Evolutionary conservation across 2,888 invertebrate species (phyloP).

Genomic region (Polylopha cassiicola): DNA sequence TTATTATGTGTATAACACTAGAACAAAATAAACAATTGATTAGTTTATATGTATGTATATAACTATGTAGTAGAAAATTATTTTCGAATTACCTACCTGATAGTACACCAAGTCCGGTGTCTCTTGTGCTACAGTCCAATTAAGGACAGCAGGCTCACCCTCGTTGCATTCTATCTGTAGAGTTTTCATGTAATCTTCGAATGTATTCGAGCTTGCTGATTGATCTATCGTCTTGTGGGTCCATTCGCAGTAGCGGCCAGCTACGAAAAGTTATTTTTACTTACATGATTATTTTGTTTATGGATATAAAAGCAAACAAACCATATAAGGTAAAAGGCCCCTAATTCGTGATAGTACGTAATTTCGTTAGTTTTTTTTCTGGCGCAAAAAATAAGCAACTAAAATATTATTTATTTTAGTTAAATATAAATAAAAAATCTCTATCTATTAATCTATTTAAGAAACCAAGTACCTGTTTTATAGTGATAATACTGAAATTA

Average conservation of each 20-base stretch:
- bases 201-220: conserved; percentile 83
- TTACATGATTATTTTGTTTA: not conserved
- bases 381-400: too few species aligned
- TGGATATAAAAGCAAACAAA: not conserved
- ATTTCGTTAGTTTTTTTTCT: too few species aligned
- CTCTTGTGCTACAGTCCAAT: conserved; percentile 91
- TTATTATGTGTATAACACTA: conserved; percentile 96
- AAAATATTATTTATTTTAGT: too few species aligned
- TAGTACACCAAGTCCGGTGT: conserved; percentile 92
- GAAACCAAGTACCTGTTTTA: too few species aligned
- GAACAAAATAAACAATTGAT: conserved; percentile 30
- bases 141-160: conserved; percentile 85
- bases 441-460: too few species aligned
- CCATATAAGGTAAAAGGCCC: too few species aligned
- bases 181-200: conserved; percentile 86
- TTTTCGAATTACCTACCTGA: conserved; percentile 79
- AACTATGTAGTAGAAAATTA: conserved; percentile 1
- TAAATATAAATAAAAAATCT: too few species aligned
- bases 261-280: conserved; percentile 63
- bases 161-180: conserved; percentile 85
- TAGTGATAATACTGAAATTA: too few species aligned
- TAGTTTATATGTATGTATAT: not conserved
- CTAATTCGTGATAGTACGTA: too few species aligned
- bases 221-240: conserved; percentile 86
- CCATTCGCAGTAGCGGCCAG: conserved; percentile 93